Evolutionary conservation across 2,113 vertebrate species (phyloP), one percentile per base, ranked within the genome.

Genomic region (Urocynchramus pylzowi): DNA sequence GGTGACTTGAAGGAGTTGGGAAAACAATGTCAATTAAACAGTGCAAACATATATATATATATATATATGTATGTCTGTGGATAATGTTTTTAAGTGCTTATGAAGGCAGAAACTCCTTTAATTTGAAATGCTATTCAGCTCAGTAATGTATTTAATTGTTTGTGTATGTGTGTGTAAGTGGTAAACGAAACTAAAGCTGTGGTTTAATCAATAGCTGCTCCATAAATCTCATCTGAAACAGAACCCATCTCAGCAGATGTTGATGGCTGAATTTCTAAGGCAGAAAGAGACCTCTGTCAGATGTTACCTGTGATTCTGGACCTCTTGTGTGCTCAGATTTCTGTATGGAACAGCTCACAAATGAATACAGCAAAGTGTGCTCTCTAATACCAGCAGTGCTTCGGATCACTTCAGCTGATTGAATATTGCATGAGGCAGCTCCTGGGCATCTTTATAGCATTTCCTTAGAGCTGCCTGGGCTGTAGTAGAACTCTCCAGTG

Each of bases 11-110:
- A 97, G 84, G 82, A 96, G 93, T 94, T 97, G 96, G 94, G 94
- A 95, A 97, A 97, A 97, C 92, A 97, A 86, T 94, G 95, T 96
- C 97, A 97, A 94, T 97, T 97, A 97, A 94, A 84, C 71, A 89
- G 67, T 83, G 78, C 87, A 89, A 92, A 91, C 75, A 90, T 71
- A 68, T 78, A 74, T 75, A 84, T 87, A 47, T 76, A 56, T 57
- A n/a, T 57, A 26, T 77, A 76, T 89, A 42, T 81, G n/a, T 76
- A 53, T 84, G 81, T 91, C 44, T 93, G 54, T 70, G 47, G 87
- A 69, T 84, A 87, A 84, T 59, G 78, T 89, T 97, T 95, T 85
- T 52, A 90, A 97, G 88, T 87, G 84, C 82, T 94, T 97, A 90
- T 90, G 88, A 76, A 93, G 95, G 54, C 5, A 35, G 82, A 93